phyloP scores from a whole-genome alignment of 2,113 vertebrate genomes.

The Pogonocichla stellata region DNA sequence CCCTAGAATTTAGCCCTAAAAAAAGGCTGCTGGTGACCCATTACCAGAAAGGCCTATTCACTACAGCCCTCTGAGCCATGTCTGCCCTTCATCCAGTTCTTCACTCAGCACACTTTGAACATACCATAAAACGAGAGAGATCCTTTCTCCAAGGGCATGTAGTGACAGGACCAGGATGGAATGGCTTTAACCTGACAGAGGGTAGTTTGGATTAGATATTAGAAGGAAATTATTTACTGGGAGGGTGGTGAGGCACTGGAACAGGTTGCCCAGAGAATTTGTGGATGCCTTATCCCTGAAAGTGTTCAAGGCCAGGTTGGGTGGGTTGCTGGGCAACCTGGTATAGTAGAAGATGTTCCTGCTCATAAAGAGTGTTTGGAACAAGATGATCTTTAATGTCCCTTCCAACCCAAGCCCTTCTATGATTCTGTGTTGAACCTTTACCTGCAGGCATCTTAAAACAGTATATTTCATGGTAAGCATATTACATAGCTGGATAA shows the following conservation, averaged over 20 bases:
- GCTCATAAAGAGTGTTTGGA: background rate
- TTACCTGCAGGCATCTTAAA: background rate
- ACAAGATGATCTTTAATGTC: background rate
- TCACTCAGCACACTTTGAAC: background rate
- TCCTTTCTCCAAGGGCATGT: background rate
- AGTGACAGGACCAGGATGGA: background rate
- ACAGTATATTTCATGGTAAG: background rate
- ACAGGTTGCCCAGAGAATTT: background rate
- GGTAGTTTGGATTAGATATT: background rate
- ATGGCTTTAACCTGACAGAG: background rate
- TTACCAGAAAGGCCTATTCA: background rate
- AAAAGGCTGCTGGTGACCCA: background rate
- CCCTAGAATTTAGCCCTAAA: background rate
- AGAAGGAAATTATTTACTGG: background rate
- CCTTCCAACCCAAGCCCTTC: background rate
- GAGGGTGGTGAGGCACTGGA: background rate
- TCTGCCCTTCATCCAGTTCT: background rate
- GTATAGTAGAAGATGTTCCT: background rate
- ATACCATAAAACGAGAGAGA: background rate
- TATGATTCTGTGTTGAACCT: background rate
- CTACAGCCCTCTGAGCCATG: background rate
- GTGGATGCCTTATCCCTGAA: background rate
- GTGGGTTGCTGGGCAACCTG: background rate
- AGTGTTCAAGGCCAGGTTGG: background rate
- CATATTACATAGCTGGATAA: background rate